Evolutionary conservation across 2,113 vertebrate species (phyloP), one percentile per base, ranked within the genome.

Genomic region (Amphilophus citrinellus): DNA sequence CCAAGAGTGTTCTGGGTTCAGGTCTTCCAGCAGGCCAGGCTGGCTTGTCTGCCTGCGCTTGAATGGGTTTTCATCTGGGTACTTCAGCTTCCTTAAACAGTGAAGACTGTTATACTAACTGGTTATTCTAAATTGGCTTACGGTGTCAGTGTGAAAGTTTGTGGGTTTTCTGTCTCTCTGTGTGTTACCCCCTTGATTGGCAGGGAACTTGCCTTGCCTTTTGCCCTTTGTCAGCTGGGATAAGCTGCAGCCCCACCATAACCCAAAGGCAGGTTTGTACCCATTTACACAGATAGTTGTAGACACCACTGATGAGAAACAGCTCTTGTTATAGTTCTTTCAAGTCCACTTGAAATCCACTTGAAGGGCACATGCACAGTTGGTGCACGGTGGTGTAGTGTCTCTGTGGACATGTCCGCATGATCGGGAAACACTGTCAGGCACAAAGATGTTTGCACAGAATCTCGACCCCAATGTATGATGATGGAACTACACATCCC

Each of bases 381-480:
- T 71, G 27, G 65, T 50, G 66, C 42, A 32, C 50, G 42, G 15
- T 53, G 7, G 42, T 50, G 42, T 20, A 27, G 22, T 68, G 65
- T 47, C 65, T 68, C 3, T 3, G 14, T 27, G 39, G 39, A 68
- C 39, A 18, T 17, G 63, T 68, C 39, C 9, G 7, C 63, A 47
- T 47, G 39, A 22, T 47, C 14, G 47, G 2, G 63, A 68, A 68
- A 68, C 63, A 47, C 22, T 47, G 39, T 68, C 22, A 47, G 22
- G 65, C 22, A 68, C 65, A 68, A 68, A 68, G 65, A 68, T 47
- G 65, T 68, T 47, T 68, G 14, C 8, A 47, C 39, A 68, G 22
- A 68, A 3, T 22, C 24, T 47, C 14, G 44, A 39, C 2, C 37
- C 8, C 22, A 47, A 47, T 47, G 22, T 68, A 47, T 68, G 42